These are phyloP conservation scores for Doris montereyensis DNA, from an alignment of 2,888 invertebrate genomes.

Conservation along the genomic window DNA sequence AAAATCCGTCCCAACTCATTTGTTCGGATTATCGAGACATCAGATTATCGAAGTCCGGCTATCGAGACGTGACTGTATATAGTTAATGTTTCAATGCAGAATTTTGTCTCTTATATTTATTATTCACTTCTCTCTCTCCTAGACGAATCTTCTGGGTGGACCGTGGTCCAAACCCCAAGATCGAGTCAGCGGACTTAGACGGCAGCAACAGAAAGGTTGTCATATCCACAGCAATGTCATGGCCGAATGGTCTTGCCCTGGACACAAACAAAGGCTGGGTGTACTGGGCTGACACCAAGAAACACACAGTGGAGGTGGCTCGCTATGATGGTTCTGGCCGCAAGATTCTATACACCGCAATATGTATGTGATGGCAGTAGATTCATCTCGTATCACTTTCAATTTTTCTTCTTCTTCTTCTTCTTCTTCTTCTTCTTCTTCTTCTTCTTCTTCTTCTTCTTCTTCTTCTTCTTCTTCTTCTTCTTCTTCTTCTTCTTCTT, in stretches of 20 bases:
- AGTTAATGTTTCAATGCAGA: no score
- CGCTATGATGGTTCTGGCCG: conserved; percentile 55
- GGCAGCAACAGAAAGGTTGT: conserved; percentile 53
- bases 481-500: background rate
- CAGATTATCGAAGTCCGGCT: no score
- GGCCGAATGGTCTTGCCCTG: conserved; percentile 84
- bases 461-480: background rate
- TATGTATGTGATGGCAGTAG: conserved; percentile 26
- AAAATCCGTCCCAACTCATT: no score
- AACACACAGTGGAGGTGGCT: conserved; percentile 56
- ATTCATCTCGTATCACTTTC: no score
- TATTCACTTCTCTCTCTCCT: conserved; percentile 37
- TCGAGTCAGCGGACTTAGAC: conserved; percentile 60
- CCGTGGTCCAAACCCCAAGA: conserved; percentile 69
- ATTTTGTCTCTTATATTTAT: no score
- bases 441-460: no score
- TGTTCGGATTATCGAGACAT: no score
- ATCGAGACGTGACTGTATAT: no score
- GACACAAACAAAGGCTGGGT: conserved; percentile 83
- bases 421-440: background rate
- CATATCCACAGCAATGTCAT: conserved; percentile 67
- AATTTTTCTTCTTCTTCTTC: background rate
- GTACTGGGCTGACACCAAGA: conserved; percentile 89
- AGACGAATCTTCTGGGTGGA: conserved; percentile 85
- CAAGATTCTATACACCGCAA: conserved; percentile 51